Evolutionary conservation across 2,797 vertebrate genomes (phyloP).

Genomic region (Botia kubotai): DNA sequence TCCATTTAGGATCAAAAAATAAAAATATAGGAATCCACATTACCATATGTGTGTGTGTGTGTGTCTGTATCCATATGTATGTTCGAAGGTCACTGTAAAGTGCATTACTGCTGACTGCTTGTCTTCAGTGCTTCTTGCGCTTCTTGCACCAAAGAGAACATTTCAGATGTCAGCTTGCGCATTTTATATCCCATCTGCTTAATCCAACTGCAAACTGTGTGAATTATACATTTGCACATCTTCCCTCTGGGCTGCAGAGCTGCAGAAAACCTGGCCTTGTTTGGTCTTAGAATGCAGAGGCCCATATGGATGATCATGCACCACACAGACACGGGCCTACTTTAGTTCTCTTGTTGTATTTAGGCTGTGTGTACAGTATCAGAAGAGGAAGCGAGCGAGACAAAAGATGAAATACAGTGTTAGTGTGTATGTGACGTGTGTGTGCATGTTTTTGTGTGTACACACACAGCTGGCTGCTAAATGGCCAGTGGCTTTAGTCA

Average conservation of each 20-base stretch:
- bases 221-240: slow-evolving; percentile 50
- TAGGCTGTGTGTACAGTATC: neutral
- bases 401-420: neutral
- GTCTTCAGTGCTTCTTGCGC: neutral
- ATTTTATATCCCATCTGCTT: slow-evolving; percentile 34
- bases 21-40: neutral
- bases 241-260: slow-evolving; percentile 20
- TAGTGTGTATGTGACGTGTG: neutral
- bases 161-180: slow-evolving; percentile 26
- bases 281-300: slow-evolving; percentile 18
- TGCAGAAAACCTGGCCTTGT: slow-evolving; percentile 8
- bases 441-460: slow-evolving; percentile 12
- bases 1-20: slow-evolving; percentile 4
- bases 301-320: neutral
- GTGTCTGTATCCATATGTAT: too few relatives aligned
- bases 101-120: neutral
- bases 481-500: slow-evolving; percentile 32
- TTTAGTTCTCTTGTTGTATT: slow-evolving; percentile 16
- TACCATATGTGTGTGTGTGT: neutral
- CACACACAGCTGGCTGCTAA: neutral
- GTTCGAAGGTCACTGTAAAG: too few relatives aligned
- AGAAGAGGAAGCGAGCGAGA: neutral
- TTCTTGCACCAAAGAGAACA: slow-evolving; percentile 13
- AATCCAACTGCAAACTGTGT: slow-evolving; percentile 44
- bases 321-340: neutral